A percentile compares a stretch with the other conserved stretches of the same genome.
These are phyloP conservation scores for Heliconius eleuchia DNA, from an alignment of 1,140 invertebrate genomes.

Conservation along the genomic window DNA sequence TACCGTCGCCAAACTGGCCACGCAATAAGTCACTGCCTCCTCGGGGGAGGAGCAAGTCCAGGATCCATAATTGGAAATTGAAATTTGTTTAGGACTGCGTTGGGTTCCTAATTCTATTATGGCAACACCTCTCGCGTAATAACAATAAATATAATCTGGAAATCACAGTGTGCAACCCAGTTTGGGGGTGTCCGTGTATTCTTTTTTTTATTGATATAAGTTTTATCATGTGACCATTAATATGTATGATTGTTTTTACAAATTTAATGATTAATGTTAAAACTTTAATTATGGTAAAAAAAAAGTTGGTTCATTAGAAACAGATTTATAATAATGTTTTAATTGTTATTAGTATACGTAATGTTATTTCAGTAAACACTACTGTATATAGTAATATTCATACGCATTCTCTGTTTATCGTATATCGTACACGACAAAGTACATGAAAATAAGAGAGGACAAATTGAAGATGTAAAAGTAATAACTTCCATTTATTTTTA, in stretches of 20 bases:
- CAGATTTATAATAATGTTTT: no score
- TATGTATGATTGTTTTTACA: not conserved
- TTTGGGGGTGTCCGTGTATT: slow-evolving; percentile 29
- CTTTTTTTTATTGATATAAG: not conserved
- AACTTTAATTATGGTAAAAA: no score
- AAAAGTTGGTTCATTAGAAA: no score
- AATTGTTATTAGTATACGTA: no score
- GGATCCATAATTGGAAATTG: slow-evolving; percentile 77
- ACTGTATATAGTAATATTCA: no score
- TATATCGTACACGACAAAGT: no score
- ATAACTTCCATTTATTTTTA: no score
- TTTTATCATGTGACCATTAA: not conserved
- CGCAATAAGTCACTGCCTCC: slow-evolving; percentile 70
- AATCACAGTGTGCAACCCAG: slow-evolving; percentile 40
- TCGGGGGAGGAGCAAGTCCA: slow-evolving; percentile 57
- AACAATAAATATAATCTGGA: slow-evolving; percentile 68
- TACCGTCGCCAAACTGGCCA: slow-evolving; percentile 55
- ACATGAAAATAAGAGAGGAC: no score
- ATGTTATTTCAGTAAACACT: no score
- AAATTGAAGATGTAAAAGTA: no score
- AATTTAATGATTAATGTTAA: not conserved
- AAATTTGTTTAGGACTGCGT: slow-evolving; percentile 78
- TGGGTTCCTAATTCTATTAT: slow-evolving; percentile 72
- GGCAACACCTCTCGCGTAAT: slow-evolving; percentile 59
- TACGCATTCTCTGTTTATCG: no score